Evolutionary conservation across 2,113 vertebrate genomes (phyloP).

Genomic region (Cyphomyrus plagiostoma): DNA sequence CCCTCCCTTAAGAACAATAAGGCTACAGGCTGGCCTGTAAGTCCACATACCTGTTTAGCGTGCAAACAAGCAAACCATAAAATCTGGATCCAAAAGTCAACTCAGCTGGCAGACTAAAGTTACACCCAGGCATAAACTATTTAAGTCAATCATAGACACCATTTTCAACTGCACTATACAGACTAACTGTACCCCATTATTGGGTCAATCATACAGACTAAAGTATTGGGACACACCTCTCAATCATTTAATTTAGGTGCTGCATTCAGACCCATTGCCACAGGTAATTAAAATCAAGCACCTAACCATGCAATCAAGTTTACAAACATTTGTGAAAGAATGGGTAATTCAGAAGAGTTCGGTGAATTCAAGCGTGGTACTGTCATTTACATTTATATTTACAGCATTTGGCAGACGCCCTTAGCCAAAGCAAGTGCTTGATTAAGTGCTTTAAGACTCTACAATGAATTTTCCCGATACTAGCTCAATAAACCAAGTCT

Average conservation of each 20-base stretch:
- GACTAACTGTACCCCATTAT: not conserved
- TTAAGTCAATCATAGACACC: not conserved
- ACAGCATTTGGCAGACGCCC: too few relatives aligned
- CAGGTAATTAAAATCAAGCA: not conserved
- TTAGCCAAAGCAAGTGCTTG: too few relatives aligned
- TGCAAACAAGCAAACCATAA: not conserved
- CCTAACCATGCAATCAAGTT: not conserved
- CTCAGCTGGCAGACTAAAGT: not conserved
- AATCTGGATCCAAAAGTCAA: not conserved
- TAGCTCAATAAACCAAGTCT: too few relatives aligned
- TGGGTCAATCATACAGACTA: not conserved
- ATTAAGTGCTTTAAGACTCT: too few relatives aligned
- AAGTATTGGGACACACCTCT: not conserved
- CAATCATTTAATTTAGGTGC: not conserved
- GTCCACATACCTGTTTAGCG: not conserved
- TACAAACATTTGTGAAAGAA: not conserved
- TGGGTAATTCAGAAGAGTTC: not conserved
- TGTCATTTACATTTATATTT: not conserved
- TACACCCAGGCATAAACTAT: not conserved
- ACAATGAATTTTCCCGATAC: too few relatives aligned
- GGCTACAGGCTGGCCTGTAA: not conserved
- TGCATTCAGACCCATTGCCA: not conserved
- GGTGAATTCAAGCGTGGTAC: not conserved
- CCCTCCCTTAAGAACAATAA: not conserved
- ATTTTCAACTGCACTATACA: not conserved